phyloP scores from a whole-genome alignment of 2,113 vertebrate genomes.

The Thalassarche chlororhynchos region DNA sequence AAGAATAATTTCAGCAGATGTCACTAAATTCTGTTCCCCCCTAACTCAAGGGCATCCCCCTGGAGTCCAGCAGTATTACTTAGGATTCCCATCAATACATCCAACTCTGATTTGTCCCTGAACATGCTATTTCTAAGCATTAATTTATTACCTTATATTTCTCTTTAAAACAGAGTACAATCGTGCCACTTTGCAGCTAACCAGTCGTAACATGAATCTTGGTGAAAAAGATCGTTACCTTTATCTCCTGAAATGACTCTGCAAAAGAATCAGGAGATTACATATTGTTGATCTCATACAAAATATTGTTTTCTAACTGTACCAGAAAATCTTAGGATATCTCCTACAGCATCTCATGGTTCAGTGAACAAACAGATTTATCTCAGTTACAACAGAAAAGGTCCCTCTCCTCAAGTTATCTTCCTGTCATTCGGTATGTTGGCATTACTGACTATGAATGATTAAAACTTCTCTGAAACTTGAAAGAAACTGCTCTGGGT shows the following conservation, averaged over 20 bases:
- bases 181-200: neutral
- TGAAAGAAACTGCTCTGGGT: neutral
- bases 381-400: neutral
- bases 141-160: neutral
- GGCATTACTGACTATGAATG: neutral
- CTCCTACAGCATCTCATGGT: neutral
- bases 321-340: neutral
- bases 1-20: neutral
- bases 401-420: neutral
- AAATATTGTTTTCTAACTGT: neutral
- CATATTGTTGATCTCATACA: neutral
- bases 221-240: neutral
- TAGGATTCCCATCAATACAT: neutral
- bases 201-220: neutral
- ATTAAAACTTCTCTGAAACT: neutral
- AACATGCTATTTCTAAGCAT: neutral
- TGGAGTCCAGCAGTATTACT: neutral
- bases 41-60: neutral
- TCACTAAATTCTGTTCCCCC: neutral
- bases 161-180: neutral
- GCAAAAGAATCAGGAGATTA: neutral
- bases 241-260: neutral
- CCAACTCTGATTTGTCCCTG: neutral
- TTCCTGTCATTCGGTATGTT: neutral
- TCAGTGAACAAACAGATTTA: conserved; percentile 5